A percentile compares a stretch with the other conserved stretches of the same genome.
phyloP scores from a whole-genome alignment of 1,140 invertebrate species.

The Sitophilus oryzae region DNA sequence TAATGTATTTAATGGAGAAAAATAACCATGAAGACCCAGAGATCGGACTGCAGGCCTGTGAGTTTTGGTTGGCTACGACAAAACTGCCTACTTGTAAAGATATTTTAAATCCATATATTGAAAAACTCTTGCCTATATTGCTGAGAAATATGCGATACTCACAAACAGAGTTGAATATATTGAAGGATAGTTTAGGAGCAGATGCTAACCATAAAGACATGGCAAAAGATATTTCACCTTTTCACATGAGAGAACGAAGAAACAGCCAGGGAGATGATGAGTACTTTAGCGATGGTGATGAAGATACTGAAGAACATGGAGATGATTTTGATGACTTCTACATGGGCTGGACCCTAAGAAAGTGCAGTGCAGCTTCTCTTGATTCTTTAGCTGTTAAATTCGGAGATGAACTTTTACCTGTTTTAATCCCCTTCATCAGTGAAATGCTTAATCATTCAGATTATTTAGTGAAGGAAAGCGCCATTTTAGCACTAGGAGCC shows the following conservation, averaged over 20 bases:
- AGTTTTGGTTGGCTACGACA: constrained; percentile 96
- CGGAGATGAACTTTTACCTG: constrained; percentile 85
- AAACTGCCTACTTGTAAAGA: constrained; percentile 94
- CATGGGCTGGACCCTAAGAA: constrained; percentile 95
- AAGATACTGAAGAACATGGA: constrained; percentile 66
- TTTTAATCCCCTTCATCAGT: constrained; percentile 91
- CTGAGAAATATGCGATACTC: constrained; percentile 97
- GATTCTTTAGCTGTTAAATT: constrained; percentile 97
- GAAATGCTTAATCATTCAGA: constrained; percentile 91
- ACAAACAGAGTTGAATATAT: constrained; percentile 88
- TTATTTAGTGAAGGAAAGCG: constrained; percentile 93
- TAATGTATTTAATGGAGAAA: constrained; percentile 94
- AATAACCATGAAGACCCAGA: constrained; percentile 90
- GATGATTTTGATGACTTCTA: constrained; percentile 83
- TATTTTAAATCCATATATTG: constrained; percentile 78
- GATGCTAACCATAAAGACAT: constrained; percentile 38
- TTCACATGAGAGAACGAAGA: constrained; percentile 34
- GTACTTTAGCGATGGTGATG: constrained; percentile 45
- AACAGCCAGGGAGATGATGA: constrained; percentile 50
- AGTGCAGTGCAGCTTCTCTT: constrained; percentile 96
- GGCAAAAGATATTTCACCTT: constrained; percentile 36
- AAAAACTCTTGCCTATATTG: constrained; percentile 81
- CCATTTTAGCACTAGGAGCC: constrained; percentile 76
- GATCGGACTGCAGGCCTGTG: constrained; percentile 95
- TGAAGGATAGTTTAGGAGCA: constrained; percentile 58